Conservation (phyloP, 2,113 vertebrate genomes). For the Isichthys henryi region DNA sequence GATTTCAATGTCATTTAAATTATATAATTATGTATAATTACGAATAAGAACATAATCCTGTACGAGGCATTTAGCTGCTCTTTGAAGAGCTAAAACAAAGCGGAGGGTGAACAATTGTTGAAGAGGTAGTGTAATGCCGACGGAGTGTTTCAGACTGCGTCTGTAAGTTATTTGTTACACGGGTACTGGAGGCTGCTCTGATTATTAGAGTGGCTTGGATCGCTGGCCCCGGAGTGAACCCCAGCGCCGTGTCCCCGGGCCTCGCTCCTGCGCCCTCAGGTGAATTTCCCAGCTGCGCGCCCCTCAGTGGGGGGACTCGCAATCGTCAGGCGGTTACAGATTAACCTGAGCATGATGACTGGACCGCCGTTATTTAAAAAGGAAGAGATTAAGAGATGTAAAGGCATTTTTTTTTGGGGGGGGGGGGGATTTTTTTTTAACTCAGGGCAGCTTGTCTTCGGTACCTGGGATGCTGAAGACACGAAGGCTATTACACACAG, state of each 20-base stretch:
- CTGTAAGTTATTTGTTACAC: slow-evolving; percentile 8
- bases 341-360: slow-evolving; percentile 17
- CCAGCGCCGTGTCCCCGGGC: not conserved
- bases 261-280: slow-evolving; percentile 5
- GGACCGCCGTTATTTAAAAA: not conserved
- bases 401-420: not conserved
- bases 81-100: not conserved
- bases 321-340: slow-evolving; percentile 16
- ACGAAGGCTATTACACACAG: not conserved
- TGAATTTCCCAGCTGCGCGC: slow-evolving; percentile 17
- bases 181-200: slow-evolving; percentile 5
- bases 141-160: not conserved
- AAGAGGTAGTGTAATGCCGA: not conserved
- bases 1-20: not conserved
- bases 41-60: not conserved
- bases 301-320: not conserved
- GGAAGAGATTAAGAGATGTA: not conserved
- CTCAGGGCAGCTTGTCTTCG: slow-evolving; percentile 11
- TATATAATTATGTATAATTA: not conserved
- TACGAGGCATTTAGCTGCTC: not conserved
- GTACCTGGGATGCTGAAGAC: slow-evolving; percentile 10
- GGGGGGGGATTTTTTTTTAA: not conserved
- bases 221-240: slow-evolving; percentile 7
- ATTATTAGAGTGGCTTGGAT: slow-evolving; percentile 6
- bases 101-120: not conserved